Evolutionary conservation across 2,888 invertebrate species (phyloP).

Genomic region (Pollenia labialis): DNA sequence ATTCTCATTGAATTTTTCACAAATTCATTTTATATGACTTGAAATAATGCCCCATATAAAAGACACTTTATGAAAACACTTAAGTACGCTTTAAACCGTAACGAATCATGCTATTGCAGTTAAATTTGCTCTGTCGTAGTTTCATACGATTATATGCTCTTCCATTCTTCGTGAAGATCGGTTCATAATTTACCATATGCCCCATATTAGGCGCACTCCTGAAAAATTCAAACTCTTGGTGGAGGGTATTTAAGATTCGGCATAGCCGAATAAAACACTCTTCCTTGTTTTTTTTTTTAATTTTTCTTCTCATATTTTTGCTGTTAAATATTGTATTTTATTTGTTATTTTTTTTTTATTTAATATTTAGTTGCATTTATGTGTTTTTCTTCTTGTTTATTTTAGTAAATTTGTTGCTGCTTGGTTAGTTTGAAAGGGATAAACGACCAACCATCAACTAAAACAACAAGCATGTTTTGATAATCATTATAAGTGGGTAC

Average conservation of each 20-base stretch:
- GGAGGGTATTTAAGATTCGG: background rate
- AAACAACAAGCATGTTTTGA: slow-evolving; percentile 21
- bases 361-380: slow-evolving; percentile 46
- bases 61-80: too few relatives aligned
- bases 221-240: too few relatives aligned
- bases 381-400: background rate
- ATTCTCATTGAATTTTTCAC: too few relatives aligned
- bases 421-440: slow-evolving; percentile 9
- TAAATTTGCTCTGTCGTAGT: too few relatives aligned
- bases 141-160: too few relatives aligned
- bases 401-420: background rate
- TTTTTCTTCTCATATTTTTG: slow-evolving; percentile 1
- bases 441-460: background rate
- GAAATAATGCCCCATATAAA: too few relatives aligned
- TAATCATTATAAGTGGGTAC: slow-evolving; percentile 49
- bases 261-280: background rate
- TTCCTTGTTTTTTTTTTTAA: background rate
- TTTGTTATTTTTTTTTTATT: background rate
- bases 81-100: too few relatives aligned
- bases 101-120: too few relatives aligned
- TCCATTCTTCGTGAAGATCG: too few relatives aligned
- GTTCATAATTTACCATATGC: too few relatives aligned
- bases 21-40: too few relatives aligned
- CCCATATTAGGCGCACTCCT: too few relatives aligned
- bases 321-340: slow-evolving; percentile 36